Base-by-base conservation (phyloP, 2,888 invertebrate genomes). In the Tachystola acroxantha region DNA sequence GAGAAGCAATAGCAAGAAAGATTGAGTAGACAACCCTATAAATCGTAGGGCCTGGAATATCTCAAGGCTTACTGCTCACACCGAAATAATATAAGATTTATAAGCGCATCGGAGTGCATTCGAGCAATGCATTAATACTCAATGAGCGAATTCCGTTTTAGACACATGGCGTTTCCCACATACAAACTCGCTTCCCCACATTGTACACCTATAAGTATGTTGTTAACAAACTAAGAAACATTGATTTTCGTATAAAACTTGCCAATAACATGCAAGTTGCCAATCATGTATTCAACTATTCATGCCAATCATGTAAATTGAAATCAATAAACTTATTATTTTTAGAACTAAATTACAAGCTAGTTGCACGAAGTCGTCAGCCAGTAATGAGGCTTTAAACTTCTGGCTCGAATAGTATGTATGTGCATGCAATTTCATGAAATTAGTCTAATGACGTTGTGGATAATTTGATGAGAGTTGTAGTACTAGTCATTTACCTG, bases 81-180 rank as follows among this genome's bases (percentile, higher is more conserved):
- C n/a, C n/a, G n/a, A n/a, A n/a, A n/a, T n/a, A n/a, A n/a, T n/a
- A n/a, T n/a, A n/a, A n/a, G n/a, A n/a, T n/a, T n/a, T n/a, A n/a
- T n/a, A n/a, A n/a, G n/a, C n/a, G n/a, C n/a, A n/a, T n/a, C 24
- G 24, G 4, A 1, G 6, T 24, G 24, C n/a, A n/a, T 46, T 38
- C 44, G 35, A 40, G 38, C 42, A 26, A 31, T 13, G 30, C 41
- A 46, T 52, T 39, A 45, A 52, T 49, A 44, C 34, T 14, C 39
- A 42, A 48, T 46, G 46, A 46, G 42, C 22, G 34, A 10, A 26
- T 34, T 42, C 42, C 46, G 37, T 40, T 53, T 48, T 46, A 43
- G 39, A 38, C 24, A 42, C 35, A 29, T 40, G 46, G 11, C 26
- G 28, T 28, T 46, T 49, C 43, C 39, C 43, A 45, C 40, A 34